A percentile compares a stretch with the other conserved stretches of the same genome.
These are phyloP conservation scores for Colistium nudipinnis DNA, from an alignment of 2,113 vertebrate species.

Conservation along the genomic window DNA sequence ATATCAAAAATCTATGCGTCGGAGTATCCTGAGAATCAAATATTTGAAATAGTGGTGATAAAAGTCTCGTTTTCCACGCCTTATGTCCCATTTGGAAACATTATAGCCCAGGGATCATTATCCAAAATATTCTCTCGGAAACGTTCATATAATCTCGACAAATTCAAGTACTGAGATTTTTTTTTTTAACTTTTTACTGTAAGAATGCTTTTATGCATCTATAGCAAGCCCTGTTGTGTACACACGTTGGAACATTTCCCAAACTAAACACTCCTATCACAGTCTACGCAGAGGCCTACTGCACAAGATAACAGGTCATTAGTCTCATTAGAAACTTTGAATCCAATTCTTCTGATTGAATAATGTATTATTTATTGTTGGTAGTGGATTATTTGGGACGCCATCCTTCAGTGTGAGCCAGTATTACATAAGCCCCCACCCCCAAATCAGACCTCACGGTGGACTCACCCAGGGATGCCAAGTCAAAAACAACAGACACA, in stretches of 20 bases:
- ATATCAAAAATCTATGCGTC: background rate
- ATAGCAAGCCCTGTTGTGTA: background rate
- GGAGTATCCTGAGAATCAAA: too few species aligned
- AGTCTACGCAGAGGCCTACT: too few species aligned
- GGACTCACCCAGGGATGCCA: constrained; percentile 7
- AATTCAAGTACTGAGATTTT: background rate
- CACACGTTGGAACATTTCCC: background rate
- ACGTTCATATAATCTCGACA: background rate
- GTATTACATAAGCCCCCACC: background rate
- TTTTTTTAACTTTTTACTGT: background rate
- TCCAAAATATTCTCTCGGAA: too few species aligned
- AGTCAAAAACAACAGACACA: too few species aligned
- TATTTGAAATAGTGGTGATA: too few species aligned
- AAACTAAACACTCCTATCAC: background rate
- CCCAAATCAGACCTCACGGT: background rate
- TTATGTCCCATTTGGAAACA: background rate
- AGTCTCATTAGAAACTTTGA: constrained; percentile 20
- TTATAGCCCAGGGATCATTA: background rate
- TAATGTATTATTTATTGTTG: background rate
- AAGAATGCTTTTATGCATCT: background rate
- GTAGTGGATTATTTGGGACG: constrained; percentile 15
- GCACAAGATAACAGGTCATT: constrained; percentile 1
- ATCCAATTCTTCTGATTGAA: constrained; percentile 11
- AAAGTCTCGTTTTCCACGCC: too few species aligned
- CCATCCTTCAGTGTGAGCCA: background rate